Conservation (phyloP, 2,797 vertebrate species). For the Manis crassicaudata region DNA sequence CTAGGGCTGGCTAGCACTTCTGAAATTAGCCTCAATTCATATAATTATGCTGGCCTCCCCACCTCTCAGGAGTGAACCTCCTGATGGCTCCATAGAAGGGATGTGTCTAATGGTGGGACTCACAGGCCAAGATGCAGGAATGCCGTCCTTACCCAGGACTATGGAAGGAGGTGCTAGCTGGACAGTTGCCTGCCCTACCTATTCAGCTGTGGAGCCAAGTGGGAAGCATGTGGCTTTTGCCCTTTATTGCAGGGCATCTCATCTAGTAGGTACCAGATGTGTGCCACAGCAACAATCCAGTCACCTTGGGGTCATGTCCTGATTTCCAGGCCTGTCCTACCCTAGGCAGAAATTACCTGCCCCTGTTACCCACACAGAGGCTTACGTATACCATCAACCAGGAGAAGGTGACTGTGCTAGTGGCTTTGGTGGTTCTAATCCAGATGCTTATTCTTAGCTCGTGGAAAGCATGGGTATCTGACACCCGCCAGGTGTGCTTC, state of each 20-base stretch:
- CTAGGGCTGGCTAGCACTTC: neutral
- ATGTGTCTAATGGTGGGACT: neutral
- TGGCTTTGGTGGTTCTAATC: slow-evolving; percentile 1
- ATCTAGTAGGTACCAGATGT: neutral
- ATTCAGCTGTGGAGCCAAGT: neutral
- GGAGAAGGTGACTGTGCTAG: slow-evolving; percentile 35
- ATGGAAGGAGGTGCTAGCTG: neutral
- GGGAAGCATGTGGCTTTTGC: neutral
- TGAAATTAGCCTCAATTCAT: slow-evolving; percentile 22
- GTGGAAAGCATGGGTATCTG: neutral
- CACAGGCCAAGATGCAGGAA: neutral
- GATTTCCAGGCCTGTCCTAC: neutral
- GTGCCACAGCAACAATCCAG: neutral
- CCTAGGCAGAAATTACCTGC: neutral
- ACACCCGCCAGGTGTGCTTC: neutral
- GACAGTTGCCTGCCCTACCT: neutral
- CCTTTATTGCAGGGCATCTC: neutral
- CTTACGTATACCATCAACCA: neutral
- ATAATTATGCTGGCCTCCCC: neutral
- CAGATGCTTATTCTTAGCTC: neutral
- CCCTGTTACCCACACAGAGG: neutral
- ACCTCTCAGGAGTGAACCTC: neutral
- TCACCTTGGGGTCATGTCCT: neutral
- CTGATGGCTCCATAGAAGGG: neutral
- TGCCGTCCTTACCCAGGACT: neutral